These are phyloP conservation scores for Lacerta viridis DNA, from an alignment of 2,797 vertebrate genomes.

Conservation along the genomic window DNA sequence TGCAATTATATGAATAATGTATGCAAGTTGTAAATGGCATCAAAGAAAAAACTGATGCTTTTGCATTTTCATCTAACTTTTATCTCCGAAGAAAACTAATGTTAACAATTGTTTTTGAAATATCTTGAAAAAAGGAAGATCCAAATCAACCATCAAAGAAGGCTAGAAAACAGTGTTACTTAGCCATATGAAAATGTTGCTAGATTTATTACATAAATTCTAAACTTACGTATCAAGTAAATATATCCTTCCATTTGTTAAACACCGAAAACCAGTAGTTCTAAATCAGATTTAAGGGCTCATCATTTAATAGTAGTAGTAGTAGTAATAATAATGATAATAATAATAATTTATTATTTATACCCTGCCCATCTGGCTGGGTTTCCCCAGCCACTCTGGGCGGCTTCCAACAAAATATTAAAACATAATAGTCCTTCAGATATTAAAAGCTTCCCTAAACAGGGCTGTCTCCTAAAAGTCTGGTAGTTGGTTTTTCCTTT, in stretches of 20 bases:
- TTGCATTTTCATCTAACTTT: conserved; percentile 53
- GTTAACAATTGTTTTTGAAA: conserved; percentile 45
- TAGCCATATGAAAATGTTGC: conserved; percentile 43
- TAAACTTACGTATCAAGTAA: conserved; percentile 41
- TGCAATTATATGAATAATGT: conserved; percentile 57
- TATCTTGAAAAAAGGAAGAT: conserved; percentile 37
- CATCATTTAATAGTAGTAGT: too few relatives aligned
- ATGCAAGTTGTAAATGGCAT: conserved; percentile 47
- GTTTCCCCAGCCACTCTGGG: too few relatives aligned
- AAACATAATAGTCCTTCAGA: too few relatives aligned
- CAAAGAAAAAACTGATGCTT: conserved; percentile 47
- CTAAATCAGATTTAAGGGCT: neutral
- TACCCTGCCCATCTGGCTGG: too few relatives aligned
- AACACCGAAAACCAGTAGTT: conserved; percentile 14
- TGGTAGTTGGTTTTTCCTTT: too few relatives aligned
- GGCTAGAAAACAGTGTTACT: conserved; percentile 41
- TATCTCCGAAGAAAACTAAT: conserved; percentile 62
- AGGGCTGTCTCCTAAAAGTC: too few relatives aligned
- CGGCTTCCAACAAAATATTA: too few relatives aligned
- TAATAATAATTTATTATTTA: too few relatives aligned
- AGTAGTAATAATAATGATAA: too few relatives aligned
- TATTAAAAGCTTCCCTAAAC: too few relatives aligned
- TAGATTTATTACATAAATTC: conserved; percentile 37
- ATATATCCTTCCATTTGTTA: neutral
- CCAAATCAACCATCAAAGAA: conserved; percentile 51